Conservation (phyloP, 2,113 vertebrate species). For the Phylloscopus trochilus region DNA sequence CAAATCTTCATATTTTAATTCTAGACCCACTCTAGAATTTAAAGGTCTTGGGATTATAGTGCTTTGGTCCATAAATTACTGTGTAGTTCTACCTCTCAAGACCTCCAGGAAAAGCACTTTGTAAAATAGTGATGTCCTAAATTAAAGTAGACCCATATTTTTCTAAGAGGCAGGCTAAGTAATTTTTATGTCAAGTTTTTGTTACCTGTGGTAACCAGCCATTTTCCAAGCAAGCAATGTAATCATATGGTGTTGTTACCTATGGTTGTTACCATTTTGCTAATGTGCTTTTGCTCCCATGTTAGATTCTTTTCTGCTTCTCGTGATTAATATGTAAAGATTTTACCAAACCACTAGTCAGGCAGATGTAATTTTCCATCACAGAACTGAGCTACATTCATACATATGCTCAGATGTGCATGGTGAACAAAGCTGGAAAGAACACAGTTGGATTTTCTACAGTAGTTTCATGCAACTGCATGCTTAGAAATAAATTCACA, state of each 20-base stretch:
- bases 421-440: not conserved
- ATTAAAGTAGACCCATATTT: not conserved
- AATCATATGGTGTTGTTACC: not conserved
- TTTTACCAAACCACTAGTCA: not conserved
- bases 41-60: not conserved
- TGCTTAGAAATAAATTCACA: not conserved
- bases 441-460: not conserved
- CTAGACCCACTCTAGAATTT: not conserved
- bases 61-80: not conserved
- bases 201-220: conserved; percentile 18
- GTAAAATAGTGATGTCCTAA: not conserved
- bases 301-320: not conserved
- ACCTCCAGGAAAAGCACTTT: not conserved
- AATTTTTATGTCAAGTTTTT: not conserved
- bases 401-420: not conserved
- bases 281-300: not conserved
- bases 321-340: not conserved
- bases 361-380: not conserved
- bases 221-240: conserved; percentile 3
- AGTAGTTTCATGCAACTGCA: not conserved
- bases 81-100: not conserved
- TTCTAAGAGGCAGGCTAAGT: not conserved
- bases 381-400: not conserved
- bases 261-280: conserved; percentile 9
- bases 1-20: not conserved